Evolutionary conservation across 2,797 vertebrate genomes (phyloP).

Genomic region (Silurus aristotelis): DNA sequence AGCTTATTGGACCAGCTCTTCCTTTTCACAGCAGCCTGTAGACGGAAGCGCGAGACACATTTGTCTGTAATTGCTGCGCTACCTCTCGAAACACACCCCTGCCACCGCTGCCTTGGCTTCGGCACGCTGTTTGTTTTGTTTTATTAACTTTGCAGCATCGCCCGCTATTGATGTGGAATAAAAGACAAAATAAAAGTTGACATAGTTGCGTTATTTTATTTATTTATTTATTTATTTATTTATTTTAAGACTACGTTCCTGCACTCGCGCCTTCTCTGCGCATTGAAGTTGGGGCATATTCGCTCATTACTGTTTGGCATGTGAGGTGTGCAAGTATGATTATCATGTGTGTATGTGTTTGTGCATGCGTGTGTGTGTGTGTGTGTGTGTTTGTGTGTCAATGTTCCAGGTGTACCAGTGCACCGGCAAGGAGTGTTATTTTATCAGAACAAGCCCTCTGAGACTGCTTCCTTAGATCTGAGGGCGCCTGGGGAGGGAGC

Average conservation of each 20-base stretch:
- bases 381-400: conserved; percentile 61
- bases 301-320: conserved; percentile 79
- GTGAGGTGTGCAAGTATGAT: conserved; percentile 72
- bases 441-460: conserved; percentile 80
- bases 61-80: conserved; percentile 79
- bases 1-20: conserved; percentile 74
- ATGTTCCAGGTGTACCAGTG: conserved; percentile 60
- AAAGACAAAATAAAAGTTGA: conserved; percentile 79
- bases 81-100: conserved; percentile 71
- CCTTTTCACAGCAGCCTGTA: conserved; percentile 56
- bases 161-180: conserved; percentile 78
- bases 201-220: conserved; percentile 65
- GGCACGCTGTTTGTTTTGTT: conserved; percentile 69
- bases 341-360: conserved; percentile 68
- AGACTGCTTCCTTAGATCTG: conserved; percentile 78
- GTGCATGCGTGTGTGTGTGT: conserved; percentile 36
- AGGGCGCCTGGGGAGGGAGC: conserved; percentile 76
- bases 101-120: conserved; percentile 61
- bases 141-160: conserved; percentile 71
- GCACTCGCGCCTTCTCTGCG: conserved; percentile 54
- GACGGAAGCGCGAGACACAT: conserved; percentile 70
- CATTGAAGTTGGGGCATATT: conserved; percentile 76
- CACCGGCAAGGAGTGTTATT: conserved; percentile 74
- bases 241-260: conserved; percentile 67
- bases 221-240: conserved; percentile 62